Conservation (phyloP, 2,113 vertebrate species). For the Hymenochirus boettgeri region DNA sequence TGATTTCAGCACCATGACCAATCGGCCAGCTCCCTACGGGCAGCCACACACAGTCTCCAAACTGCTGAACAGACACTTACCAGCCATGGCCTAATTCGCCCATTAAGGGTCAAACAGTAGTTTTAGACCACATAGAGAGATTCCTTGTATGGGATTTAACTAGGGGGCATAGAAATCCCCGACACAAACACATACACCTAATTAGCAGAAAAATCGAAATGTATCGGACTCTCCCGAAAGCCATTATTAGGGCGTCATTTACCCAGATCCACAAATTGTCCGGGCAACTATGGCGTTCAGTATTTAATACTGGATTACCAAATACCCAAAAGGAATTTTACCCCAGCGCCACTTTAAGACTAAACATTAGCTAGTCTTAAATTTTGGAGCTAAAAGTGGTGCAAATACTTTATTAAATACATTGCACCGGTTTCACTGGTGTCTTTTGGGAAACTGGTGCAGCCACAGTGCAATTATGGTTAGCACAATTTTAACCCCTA, state of each 20-base stretch:
- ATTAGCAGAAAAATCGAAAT: constrained; percentile 16
- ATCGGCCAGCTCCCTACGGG: constrained; percentile 77
- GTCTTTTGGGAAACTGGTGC: too few species aligned
- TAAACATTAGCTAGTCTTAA: too few species aligned
- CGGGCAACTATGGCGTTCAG: too few species aligned
- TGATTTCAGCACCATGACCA: constrained; percentile 81
- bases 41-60: constrained; percentile 73
- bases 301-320: too few species aligned
- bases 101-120: constrained; percentile 75
- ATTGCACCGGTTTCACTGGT: too few species aligned
- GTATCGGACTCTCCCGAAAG: constrained; percentile 21
- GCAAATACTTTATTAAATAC: too few species aligned
- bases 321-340: too few species aligned
- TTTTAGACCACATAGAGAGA: constrained; percentile 80
- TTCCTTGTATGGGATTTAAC: constrained; percentile 55
- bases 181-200: constrained; percentile 14
- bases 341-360: too few species aligned
- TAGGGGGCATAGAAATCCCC: constrained; percentile 20
- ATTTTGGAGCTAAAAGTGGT: too few species aligned
- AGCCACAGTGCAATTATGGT: too few species aligned
- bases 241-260: not conserved
- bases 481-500: too few species aligned
- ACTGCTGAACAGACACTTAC: constrained; percentile 74
- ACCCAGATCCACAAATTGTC: too few species aligned
- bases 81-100: constrained; percentile 88